These are phyloP conservation scores for Colinus virginianus DNA, from an alignment of 2,113 vertebrate species.

Conservation along the genomic window DNA sequence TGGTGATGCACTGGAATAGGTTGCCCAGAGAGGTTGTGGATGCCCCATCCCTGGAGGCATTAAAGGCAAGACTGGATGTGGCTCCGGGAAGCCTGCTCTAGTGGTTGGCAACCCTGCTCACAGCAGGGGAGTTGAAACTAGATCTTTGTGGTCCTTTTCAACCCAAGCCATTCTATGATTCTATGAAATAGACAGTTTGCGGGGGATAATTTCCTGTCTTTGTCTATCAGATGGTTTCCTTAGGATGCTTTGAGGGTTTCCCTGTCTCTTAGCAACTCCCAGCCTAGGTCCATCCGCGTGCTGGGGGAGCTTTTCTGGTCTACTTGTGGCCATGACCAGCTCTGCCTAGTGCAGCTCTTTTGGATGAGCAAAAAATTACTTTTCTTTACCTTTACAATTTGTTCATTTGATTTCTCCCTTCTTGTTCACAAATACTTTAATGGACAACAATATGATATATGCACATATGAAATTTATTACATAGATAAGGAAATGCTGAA, in stretches of 20 bases:
- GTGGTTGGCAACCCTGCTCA: too few species aligned
- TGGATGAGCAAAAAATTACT: not conserved
- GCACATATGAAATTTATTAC: not conserved
- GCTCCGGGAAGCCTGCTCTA: too few species aligned
- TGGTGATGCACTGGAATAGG: too few species aligned
- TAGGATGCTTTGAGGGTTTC: not conserved
- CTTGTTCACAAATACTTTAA: not conserved
- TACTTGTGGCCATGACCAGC: not conserved
- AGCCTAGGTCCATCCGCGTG: not conserved
- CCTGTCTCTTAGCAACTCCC: not conserved
- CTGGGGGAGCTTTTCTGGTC: not conserved
- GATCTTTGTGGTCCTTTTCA: too few species aligned
- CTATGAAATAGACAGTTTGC: not conserved
- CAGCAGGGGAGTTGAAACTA: too few species aligned
- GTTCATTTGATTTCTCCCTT: not conserved
- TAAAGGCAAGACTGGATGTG: too few species aligned
- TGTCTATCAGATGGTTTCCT: not conserved
- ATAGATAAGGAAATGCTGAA: not conserved
- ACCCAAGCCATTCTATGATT: too few species aligned
- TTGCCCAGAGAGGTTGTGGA: too few species aligned
- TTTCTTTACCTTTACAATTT: not conserved
- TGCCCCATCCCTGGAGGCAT: too few species aligned
- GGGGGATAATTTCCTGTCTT: not conserved
- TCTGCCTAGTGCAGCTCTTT: not conserved
- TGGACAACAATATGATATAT: not conserved